Conservation (phyloP, 2,113 vertebrate species). For the Platysteira castanea region DNA sequence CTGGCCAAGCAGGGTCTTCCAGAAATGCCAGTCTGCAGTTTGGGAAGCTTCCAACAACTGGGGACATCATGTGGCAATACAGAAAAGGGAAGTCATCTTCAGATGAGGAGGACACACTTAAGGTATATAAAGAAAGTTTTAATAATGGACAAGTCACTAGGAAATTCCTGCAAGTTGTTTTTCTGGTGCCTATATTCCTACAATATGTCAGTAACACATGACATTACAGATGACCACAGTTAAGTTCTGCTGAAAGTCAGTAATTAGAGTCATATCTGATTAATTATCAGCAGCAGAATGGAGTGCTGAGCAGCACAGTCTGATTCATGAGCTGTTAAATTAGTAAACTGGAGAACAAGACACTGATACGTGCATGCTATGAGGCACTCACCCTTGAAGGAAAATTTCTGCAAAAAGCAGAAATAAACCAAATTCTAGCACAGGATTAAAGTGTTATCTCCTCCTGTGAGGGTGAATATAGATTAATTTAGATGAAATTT, state of each 20-base stretch:
- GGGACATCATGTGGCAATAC: not conserved
- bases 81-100: not conserved
- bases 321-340: conserved; percentile 65
- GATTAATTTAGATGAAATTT: not conserved
- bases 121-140: not conserved
- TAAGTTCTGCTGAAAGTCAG: conserved; percentile 59
- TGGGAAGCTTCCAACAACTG: not conserved
- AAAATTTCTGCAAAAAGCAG: not conserved
- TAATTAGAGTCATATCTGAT: conserved; percentile 63
- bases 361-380: not conserved
- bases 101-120: not conserved
- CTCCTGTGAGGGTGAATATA: not conserved
- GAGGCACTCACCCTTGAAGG: not conserved
- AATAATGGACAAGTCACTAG: not conserved
- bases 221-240: conserved; percentile 14
- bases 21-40: not conserved
- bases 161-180: not conserved
- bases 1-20: not conserved
- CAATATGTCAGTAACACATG: conserved; percentile 16
- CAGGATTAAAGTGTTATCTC: not conserved
- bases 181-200: not conserved
- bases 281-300: conserved; percentile 58
- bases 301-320: conserved; percentile 60
- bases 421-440: not conserved
- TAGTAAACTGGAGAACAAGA: conserved; percentile 39